Conservation (phyloP, 1,140 invertebrate genomes). For the Steinernema feltiae region DNA sequence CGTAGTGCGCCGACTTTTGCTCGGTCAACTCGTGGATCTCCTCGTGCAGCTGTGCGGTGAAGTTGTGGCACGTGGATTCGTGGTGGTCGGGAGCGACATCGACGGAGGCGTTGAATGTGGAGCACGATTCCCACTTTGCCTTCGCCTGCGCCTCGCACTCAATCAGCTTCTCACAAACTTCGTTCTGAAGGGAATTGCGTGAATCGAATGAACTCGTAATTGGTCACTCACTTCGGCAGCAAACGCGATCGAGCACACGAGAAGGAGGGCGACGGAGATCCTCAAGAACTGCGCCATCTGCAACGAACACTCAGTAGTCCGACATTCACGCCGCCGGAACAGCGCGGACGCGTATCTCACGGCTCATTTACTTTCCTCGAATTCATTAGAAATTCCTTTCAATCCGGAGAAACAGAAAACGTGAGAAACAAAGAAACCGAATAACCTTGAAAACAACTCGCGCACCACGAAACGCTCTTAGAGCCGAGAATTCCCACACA, state of each 20-base stretch:
- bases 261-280: not conserved
- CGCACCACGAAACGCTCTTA: too few relatives aligned
- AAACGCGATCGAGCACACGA: not conserved
- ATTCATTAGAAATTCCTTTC: too few relatives aligned
- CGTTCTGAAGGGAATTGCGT: not conserved
- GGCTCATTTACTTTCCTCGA: too few relatives aligned
- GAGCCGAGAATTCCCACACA: too few relatives aligned
- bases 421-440: too few relatives aligned
- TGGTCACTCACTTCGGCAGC: not conserved
- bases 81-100: not conserved
- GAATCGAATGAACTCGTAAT: not conserved
- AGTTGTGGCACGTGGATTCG: not conserved
- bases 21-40: not conserved
- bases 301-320: too few relatives aligned
- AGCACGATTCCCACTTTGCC: not conserved
- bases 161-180: conserved; percentile 3
- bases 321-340: too few relatives aligned
- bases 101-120: not conserved
- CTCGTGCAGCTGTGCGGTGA: not conserved
- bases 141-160: conserved; percentile 12
- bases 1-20: not conserved
- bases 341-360: too few relatives aligned
- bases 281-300: not conserved
- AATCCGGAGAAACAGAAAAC: too few relatives aligned
- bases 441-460: not conserved